A percentile compares a stretch with the other conserved stretches of the same genome.
These are phyloP conservation scores for Brachionus manjavacas DNA, from an alignment of 1,140 invertebrate genomes.

Conservation along the genomic window DNA sequence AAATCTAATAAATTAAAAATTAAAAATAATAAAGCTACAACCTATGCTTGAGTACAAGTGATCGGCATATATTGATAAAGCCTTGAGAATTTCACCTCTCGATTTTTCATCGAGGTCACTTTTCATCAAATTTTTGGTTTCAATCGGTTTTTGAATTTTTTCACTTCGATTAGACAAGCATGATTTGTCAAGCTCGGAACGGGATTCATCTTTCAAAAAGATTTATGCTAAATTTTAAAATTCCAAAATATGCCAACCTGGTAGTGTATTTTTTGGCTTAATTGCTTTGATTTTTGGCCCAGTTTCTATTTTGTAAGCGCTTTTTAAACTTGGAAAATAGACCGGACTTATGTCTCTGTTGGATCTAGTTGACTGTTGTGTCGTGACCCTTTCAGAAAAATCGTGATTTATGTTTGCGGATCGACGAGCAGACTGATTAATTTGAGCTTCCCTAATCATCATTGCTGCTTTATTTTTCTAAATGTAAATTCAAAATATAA, in stretches of 20 bases:
- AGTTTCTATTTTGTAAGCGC: neutral
- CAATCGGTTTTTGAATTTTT: neutral
- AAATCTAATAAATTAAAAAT: neutral
- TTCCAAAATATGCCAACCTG: neutral
- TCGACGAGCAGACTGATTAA: neutral
- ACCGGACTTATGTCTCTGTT: conserved; percentile 7
- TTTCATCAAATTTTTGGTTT: neutral
- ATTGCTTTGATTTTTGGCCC: neutral
- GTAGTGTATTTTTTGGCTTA: neutral
- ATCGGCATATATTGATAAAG: conserved; percentile 13
- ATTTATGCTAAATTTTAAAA: neutral
- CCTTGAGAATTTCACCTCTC: conserved; percentile 13
- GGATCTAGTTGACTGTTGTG: neutral
- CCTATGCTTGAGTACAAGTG: conserved; percentile 13
- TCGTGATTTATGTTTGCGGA: neutral
- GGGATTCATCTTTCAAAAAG: neutral
- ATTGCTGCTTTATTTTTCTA: neutral
- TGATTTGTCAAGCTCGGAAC: neutral
- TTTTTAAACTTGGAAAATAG: conserved; percentile 25
- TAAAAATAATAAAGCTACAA: neutral
- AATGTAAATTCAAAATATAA: neutral
- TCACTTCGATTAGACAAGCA: neutral
- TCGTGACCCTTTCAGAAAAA: neutral
- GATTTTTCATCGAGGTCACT: conserved; percentile 18
- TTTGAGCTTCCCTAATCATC: neutral